A percentile compares a stretch with the other conserved stretches of the same genome.
phyloP scores from a whole-genome alignment of 2,888 invertebrate genomes.

The Quadroppia sp. region DNA sequence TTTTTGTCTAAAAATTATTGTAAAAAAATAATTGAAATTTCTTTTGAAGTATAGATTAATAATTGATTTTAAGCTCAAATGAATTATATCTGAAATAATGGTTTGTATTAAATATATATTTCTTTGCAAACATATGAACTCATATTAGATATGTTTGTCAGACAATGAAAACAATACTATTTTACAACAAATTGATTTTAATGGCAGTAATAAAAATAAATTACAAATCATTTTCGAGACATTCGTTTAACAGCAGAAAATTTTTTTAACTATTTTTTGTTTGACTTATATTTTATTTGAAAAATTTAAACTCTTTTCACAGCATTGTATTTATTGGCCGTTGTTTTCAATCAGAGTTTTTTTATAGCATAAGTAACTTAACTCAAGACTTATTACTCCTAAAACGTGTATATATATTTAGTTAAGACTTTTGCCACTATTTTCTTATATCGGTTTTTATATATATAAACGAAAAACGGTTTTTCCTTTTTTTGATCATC shows the following conservation, averaged over 20 bases:
- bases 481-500: neutral
- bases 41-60: too few species aligned
- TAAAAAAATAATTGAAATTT: too few species aligned
- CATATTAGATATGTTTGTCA: neutral
- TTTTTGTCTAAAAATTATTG: too few species aligned
- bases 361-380: slow-evolving; percentile 13
- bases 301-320: neutral
- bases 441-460: neutral
- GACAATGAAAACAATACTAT: neutral
- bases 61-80: too few species aligned
- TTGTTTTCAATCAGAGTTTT: slow-evolving; percentile 19
- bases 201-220: neutral
- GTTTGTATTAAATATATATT: too few species aligned
- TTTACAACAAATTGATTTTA: neutral
- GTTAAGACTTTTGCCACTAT: slow-evolving; percentile 9
- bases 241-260: too few species aligned
- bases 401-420: neutral
- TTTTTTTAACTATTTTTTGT: too few species aligned
- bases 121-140: too few species aligned
- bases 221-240: too few species aligned
- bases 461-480: neutral
- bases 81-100: too few species aligned
- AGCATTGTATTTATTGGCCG: neutral
- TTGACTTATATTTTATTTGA: neutral
- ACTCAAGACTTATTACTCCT: neutral